A percentile compares a stretch with the other conserved stretches of the same genome.
phyloP scores from a whole-genome alignment of 2,888 invertebrate species.

The Acanthopleura granulata region DNA sequence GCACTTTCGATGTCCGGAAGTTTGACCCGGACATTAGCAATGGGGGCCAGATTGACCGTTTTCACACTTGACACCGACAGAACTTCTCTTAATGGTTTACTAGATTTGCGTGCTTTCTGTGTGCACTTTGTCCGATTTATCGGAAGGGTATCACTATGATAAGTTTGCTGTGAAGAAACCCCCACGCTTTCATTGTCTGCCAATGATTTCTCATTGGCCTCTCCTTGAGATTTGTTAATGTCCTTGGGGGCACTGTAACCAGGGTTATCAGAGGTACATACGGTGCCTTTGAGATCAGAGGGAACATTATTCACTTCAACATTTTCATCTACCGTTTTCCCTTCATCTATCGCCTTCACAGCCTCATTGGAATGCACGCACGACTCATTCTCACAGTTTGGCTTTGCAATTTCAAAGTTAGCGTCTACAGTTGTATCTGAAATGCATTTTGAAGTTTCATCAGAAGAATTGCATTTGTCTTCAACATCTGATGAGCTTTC shows the following conservation, averaged over 20 bases:
- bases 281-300: background rate
- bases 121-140: background rate
- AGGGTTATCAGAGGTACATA: too few relatives aligned
- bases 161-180: too few relatives aligned
- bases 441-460: background rate
- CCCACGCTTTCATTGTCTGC: too few relatives aligned
- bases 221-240: too few relatives aligned
- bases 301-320: background rate
- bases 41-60: slow-evolving; percentile 40
- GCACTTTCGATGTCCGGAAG: slow-evolving; percentile 40
- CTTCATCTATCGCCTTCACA: background rate
- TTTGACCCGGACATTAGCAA: slow-evolving; percentile 38
- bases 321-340: background rate
- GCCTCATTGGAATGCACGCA: background rate
- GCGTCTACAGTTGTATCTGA: background rate
- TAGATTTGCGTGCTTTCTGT: slow-evolving; percentile 30
- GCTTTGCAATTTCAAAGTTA: background rate
- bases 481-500: background rate
- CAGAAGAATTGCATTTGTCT: background rate
- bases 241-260: too few relatives aligned
- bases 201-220: too few relatives aligned
- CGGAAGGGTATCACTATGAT: too few relatives aligned
- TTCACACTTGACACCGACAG: slow-evolving; percentile 27
- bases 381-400: background rate
- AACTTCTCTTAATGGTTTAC: slow-evolving; percentile 22